Conservation (phyloP, 2,113 vertebrate genomes). For the Sturnira hondurensis region DNA sequence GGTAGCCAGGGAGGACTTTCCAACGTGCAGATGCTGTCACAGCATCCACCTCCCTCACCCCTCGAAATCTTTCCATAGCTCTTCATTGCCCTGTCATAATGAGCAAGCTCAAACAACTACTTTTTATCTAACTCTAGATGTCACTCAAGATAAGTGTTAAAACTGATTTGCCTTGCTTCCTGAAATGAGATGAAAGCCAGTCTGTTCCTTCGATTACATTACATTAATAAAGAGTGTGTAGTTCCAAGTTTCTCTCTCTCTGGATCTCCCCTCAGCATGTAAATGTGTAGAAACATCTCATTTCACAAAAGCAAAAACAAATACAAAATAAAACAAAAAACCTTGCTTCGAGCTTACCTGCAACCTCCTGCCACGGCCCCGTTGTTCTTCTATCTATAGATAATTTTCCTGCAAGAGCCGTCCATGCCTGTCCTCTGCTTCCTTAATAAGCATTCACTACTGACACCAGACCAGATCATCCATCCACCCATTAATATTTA, state of each 20-base stretch:
- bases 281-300: not conserved
- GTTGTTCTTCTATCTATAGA: not conserved
- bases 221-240: not conserved
- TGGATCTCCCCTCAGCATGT: not conserved
- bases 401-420: not conserved
- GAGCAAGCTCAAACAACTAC: not conserved
- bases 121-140: constrained; percentile 68
- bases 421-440: not conserved
- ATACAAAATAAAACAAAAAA: not conserved
- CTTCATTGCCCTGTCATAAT: not conserved
- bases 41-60: not conserved
- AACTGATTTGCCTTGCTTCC: constrained; percentile 24
- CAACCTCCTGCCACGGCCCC: not conserved
- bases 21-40: not conserved
- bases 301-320: not conserved
- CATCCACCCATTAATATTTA: not conserved
- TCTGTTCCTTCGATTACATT: not conserved
- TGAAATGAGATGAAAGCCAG: not conserved
- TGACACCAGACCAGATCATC: not conserved
- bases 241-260: not conserved
- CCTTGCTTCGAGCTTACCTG: not conserved
- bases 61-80: not conserved
- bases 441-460: not conserved
- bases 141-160: constrained; percentile 45
- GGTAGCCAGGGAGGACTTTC: not conserved